A percentile compares a stretch with the other conserved stretches of the same genome.
phyloP scores from a whole-genome alignment of 2,888 invertebrate genomes.

The Tiliacea citrago region DNA sequence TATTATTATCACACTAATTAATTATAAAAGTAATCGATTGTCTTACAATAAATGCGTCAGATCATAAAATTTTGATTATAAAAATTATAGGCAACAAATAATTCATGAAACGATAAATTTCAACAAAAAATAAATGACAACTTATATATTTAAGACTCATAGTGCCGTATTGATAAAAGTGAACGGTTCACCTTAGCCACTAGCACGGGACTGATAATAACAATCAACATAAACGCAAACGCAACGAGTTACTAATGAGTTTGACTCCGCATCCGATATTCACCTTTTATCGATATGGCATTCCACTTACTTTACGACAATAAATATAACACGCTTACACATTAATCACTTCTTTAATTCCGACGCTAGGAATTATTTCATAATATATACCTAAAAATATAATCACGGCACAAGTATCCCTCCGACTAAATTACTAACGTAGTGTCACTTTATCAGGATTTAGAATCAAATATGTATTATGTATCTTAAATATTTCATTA shows the following conservation, averaged over 20 bases:
- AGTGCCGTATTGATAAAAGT: slow-evolving; percentile 91
- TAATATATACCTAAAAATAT: slow-evolving; percentile 91
- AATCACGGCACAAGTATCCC: slow-evolving; percentile 91
- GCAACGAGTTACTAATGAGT: slow-evolving; percentile 87
- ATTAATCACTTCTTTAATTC: slow-evolving; percentile 91
- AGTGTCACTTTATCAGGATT: slow-evolving; percentile 91
- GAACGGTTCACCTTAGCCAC: slow-evolving; percentile 81
- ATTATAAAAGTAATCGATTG: slow-evolving; percentile 90
- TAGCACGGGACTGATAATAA: slow-evolving; percentile 80
- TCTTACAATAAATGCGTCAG: slow-evolving; percentile 91
- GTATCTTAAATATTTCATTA: slow-evolving; percentile 91
- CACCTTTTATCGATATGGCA: slow-evolving; percentile 91
- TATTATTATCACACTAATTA: slow-evolving; percentile 91
- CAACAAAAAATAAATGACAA: slow-evolving; percentile 88
- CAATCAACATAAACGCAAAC: slow-evolving; percentile 85
- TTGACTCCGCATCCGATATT: slow-evolving; percentile 89
- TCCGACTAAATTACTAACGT: slow-evolving; percentile 91
- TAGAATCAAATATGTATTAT: slow-evolving; percentile 91
- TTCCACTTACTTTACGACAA: slow-evolving; percentile 90
- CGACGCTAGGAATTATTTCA: slow-evolving; percentile 91
- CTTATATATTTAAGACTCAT: slow-evolving; percentile 88
- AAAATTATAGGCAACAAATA: slow-evolving; percentile 90
- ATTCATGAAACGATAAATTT: slow-evolving; percentile 89
- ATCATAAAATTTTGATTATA: slow-evolving; percentile 90
- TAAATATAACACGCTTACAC: slow-evolving; percentile 91